Evolutionary conservation across 2,797 vertebrate species (phyloP), one percentile per base, ranked within the genome.

Genomic region (Sebastes kiyomatsui): DNA sequence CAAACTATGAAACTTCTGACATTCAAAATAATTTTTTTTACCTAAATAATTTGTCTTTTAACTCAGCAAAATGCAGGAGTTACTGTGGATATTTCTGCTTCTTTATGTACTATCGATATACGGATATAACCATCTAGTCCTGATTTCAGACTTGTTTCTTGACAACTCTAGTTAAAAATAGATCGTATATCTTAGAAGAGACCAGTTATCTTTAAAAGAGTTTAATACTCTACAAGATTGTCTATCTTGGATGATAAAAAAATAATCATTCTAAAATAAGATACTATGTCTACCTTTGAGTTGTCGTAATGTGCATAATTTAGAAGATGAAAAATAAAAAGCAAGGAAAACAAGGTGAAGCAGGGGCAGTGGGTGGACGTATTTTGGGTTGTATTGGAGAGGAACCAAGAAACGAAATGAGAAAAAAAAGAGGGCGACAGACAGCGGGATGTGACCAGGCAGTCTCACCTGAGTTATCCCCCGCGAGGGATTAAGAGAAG

Each of bases 391-490:
- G 6, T 25, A 58, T 2, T 10, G 28, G 23, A 61, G 4, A 59
- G 28, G 6, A 84, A 59, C 2, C 5, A 32, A 22, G 20, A 46
- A 33, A 38, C 9, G 25, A 23, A 55, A 70, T 33, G 1, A 27
- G 10, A 60, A 78, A 66, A 77, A 33, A 33, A n/a, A 35, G n/a
- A 75, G 28, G 10, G 14, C 6, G 54, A 61, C 1, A 58, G 20
- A 61, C 1, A 60, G 22, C 61, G 32, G 74, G 46, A 75, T 28
- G 52, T 58, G 32, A 86, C 32, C 52, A 61, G 27, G 59, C 52
- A 61, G 74, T 85, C 95, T 96, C 90, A 96, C 96, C 95, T 95
- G 88, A 95, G 95, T 96, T 90, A 94, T 94, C 92, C 85, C 93
- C 66, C 94, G 93, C 72, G 93, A 89, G 90, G 95, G 95, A 91